phyloP scores from a whole-genome alignment of 2,888 invertebrate genomes.

The Tortricodes alternella region DNA sequence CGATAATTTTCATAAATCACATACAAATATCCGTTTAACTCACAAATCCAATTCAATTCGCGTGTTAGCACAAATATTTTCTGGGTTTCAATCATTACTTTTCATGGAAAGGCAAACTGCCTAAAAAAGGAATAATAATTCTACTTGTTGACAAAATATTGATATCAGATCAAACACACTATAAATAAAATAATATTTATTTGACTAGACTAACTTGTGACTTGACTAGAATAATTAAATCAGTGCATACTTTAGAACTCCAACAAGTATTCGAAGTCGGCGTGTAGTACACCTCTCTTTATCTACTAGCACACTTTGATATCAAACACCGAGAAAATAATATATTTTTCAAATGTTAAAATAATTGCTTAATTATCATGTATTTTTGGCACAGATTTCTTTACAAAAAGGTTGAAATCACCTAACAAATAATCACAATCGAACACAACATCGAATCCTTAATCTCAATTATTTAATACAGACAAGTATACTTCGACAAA shows the following conservation, averaged over 20 bases:
- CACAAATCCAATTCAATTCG: too few species aligned
- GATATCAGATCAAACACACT: too few species aligned
- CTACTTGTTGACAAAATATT: too few species aligned
- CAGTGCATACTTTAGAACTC: background rate
- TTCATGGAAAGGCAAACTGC: too few species aligned
- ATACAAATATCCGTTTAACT: too few species aligned
- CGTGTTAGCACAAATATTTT: too few species aligned
- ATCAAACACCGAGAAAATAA: background rate
- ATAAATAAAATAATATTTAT: background rate
- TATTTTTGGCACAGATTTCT: slow-evolving; percentile 5
- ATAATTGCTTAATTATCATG: slow-evolving; percentile 3
- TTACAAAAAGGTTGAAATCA: slow-evolving; percentile 7
- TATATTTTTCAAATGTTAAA: background rate
- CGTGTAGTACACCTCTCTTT: too few species aligned
- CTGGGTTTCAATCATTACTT: too few species aligned
- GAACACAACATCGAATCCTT: slow-evolving; percentile 24
- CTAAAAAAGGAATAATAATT: too few species aligned
- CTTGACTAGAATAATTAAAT: background rate
- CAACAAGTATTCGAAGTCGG: background rate
- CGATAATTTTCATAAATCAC: slow-evolving; percentile 10
- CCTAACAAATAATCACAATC: slow-evolving; percentile 13
- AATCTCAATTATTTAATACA: slow-evolving; percentile 30
- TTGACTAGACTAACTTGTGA: background rate
- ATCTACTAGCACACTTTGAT: too few species aligned
- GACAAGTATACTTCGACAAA: slow-evolving; percentile 58